Conservation (phyloP, 2,888 invertebrate genomes). For the Crocallis elinguaria region DNA sequence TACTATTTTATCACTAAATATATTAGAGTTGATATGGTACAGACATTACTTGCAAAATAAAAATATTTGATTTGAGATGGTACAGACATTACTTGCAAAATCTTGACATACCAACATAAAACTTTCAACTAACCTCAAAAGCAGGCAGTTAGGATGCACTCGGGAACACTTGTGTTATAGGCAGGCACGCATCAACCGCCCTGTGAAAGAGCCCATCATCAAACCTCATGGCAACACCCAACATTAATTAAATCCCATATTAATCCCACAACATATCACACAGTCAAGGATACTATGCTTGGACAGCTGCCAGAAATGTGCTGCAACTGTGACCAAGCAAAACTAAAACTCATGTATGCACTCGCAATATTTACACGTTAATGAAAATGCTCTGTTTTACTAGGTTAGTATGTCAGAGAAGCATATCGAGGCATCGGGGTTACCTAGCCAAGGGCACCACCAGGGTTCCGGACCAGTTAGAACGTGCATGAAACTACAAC, state of each 20-base stretch:
- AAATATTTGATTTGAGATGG: not conserved
- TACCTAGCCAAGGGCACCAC: constrained; percentile 48
- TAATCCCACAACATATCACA: constrained; percentile 57
- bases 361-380: constrained; percentile 45
- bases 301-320: constrained; percentile 73
- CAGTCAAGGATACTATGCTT: constrained; percentile 79
- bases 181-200: constrained; percentile 76
- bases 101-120: constrained; percentile 38
- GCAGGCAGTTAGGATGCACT: constrained; percentile 81
- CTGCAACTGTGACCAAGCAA: constrained; percentile 68
- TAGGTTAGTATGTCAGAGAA: constrained; percentile 58
- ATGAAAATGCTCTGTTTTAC: constrained; percentile 43
- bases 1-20: no score
- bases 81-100: not conserved
- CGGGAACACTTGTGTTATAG: constrained; percentile 74
- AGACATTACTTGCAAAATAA: not conserved
- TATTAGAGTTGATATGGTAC: no score
- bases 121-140: constrained; percentile 77
- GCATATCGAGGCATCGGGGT: constrained; percentile 33
- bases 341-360: constrained; percentile 71
- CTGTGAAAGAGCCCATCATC: constrained; percentile 77
- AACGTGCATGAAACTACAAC: constrained; percentile 47
- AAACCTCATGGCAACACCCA: constrained; percentile 60
- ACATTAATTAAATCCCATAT: constrained; percentile 41
- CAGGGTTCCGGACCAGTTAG: constrained; percentile 41